A percentile compares a stretch with the other conserved stretches of the same genome.
phyloP scores from a whole-genome alignment of 2,797 vertebrate genomes.

The Thaleichthys pacificus region DNA sequence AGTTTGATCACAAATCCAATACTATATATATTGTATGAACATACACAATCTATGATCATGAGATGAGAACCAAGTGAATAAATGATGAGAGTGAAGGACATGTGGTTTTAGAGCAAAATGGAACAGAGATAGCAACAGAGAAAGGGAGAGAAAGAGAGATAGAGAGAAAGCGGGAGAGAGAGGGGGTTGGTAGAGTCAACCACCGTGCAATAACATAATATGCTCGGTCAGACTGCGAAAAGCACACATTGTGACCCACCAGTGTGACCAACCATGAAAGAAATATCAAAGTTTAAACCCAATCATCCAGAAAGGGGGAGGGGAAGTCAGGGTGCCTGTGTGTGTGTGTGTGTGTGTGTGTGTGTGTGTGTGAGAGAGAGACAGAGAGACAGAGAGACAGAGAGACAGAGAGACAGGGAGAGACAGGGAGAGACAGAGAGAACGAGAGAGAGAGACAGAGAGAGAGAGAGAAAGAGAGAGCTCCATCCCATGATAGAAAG shows the following conservation, averaged over 20 bases:
- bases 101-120: neutral
- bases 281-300: constrained; percentile 51
- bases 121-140: neutral
- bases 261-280: constrained; percentile 40
- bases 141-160: neutral
- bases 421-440: neutral
- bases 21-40: too few relatives aligned
- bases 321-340: constrained; percentile 9
- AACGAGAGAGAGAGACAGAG: too few relatives aligned
- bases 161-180: neutral
- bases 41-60: neutral
- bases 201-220: neutral
- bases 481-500: constrained; percentile 17
- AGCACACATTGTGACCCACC: constrained; percentile 24
- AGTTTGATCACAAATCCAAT: too few relatives aligned
- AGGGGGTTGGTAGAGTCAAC: neutral
- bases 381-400: neutral
- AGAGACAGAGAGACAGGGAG: neutral
- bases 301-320: constrained; percentile 39
- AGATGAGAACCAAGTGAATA: constrained; percentile 15
- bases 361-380: constrained; percentile 20
- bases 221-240: neutral
- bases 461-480: neutral
- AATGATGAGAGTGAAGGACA: constrained; percentile 26
- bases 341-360: constrained; percentile 1